These are phyloP conservation scores for Phyllostomus hastatus DNA, from an alignment of 2,113 vertebrate genomes.

Conservation along the genomic window DNA sequence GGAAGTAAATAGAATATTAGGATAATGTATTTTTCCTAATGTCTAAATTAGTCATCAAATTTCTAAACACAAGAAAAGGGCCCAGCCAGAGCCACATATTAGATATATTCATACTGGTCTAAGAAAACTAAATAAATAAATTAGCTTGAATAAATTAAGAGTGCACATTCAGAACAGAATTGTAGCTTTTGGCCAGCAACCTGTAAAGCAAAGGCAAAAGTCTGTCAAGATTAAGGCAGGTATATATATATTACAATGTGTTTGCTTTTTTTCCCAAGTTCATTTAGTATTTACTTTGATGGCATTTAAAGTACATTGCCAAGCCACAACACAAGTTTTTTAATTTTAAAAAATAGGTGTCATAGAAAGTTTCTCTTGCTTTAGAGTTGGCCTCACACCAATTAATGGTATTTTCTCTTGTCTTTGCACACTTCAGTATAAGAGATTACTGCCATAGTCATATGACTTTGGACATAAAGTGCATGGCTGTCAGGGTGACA, in stretches of 20 bases:
- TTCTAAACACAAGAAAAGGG: conserved; percentile 54
- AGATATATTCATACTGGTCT: conserved; percentile 23
- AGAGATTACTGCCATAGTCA: conserved; percentile 46
- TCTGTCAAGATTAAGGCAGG: conserved; percentile 63
- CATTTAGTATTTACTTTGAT: conserved; percentile 58
- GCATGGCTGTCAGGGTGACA: conserved; percentile 79
- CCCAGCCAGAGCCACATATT: conserved; percentile 35
- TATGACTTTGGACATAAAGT: background rate
- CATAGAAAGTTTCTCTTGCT: conserved; percentile 31
- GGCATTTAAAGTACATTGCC: conserved; percentile 59
- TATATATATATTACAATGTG: conserved; percentile 5
- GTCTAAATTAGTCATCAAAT: conserved; percentile 33
- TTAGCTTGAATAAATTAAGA: conserved; percentile 58
- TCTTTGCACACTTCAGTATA: conserved; percentile 27
- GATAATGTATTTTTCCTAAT: conserved; percentile 35
- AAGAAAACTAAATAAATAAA: conserved; percentile 54
- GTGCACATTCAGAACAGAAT: conserved; percentile 63
- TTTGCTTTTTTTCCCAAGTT: background rate
- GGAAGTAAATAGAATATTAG: conserved; percentile 19
- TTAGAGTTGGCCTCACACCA: conserved; percentile 48
- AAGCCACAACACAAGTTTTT: conserved; percentile 58
- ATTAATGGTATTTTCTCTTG: conserved; percentile 34
- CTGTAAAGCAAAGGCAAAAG: conserved; percentile 69
- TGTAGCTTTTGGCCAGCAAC: conserved; percentile 70
- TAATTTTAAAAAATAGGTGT: conserved; percentile 24